A percentile compares a stretch with the other conserved stretches of the same genome.
Evolutionary conservation across 2,888 invertebrate genomes (phyloP).

Genomic region (Aphodius sticticus): DNA sequence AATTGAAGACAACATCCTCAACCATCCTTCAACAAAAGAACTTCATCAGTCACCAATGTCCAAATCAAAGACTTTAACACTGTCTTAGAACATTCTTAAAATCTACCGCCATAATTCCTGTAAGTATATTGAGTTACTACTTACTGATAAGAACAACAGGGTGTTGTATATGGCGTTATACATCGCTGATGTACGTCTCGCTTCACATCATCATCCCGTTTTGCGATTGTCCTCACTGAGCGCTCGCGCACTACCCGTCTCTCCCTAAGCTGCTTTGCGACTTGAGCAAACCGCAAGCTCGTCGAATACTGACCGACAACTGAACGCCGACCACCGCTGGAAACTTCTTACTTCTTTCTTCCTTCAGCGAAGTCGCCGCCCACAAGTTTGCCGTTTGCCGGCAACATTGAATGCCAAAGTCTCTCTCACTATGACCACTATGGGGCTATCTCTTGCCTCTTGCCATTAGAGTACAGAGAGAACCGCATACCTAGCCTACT

Average conservation of each 20-base stretch:
- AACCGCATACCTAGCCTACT: background rate
- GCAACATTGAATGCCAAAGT: conserved; percentile 1
- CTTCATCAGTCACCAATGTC: no score
- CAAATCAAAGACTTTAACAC: no score
- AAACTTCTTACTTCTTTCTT: conserved; percentile 11
- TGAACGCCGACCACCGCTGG: background rate
- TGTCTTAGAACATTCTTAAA: no score
- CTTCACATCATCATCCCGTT: conserved; percentile 19
- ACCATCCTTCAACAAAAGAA: no score
- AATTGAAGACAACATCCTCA: no score
- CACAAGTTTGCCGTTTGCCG: conserved; percentile 13
- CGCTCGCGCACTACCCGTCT: conserved; percentile 9
- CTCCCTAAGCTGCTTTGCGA: conserved; percentile 18
- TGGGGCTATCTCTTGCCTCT: background rate
- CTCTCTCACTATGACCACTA: background rate
- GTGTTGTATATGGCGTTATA: conserved; percentile 24
- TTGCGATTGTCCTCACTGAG: conserved; percentile 6
- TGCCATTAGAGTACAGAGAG: background rate
- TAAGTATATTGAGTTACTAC: background rate
- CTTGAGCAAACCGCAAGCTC: conserved; percentile 12
- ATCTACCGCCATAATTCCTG: no score
- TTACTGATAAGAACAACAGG: conserved; percentile 22
- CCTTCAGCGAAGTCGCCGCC: conserved; percentile 15
- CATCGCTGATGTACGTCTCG: conserved; percentile 18
- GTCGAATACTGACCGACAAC: conserved; percentile 7